Evolutionary conservation across 1,140 invertebrate species (phyloP).

Genomic region (Bombus waltoni): DNA sequence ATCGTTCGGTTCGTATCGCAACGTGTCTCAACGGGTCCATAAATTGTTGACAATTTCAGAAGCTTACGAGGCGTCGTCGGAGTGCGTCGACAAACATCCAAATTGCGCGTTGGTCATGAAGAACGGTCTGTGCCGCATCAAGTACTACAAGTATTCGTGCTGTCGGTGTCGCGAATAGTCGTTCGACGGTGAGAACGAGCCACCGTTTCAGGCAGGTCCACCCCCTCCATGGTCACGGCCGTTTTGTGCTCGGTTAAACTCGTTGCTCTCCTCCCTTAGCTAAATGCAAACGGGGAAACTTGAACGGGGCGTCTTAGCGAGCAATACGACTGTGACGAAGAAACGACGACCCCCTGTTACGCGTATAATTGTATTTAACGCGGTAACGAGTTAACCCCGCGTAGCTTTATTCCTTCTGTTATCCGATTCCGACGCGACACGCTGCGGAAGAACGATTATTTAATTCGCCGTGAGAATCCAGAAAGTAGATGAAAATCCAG

Average conservation of each 20-base stretch:
- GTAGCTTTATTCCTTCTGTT: slow-evolving; percentile 33
- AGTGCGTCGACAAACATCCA: slow-evolving; percentile 89
- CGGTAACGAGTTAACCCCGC: slow-evolving; percentile 1
- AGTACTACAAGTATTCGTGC: slow-evolving; percentile 91
- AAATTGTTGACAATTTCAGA: slow-evolving; percentile 64
- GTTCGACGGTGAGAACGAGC: not conserved
- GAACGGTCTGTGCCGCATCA: slow-evolving; percentile 90
- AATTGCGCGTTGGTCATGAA: slow-evolving; percentile 91
- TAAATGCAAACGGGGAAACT: not conserved
- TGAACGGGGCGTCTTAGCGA: slow-evolving; percentile 15
- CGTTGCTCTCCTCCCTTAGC: not conserved
- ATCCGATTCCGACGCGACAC: too few relatives aligned
- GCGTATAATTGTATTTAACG: slow-evolving; percentile 55
- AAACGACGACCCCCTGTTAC: slow-evolving; percentile 28
- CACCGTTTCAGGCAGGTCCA: slow-evolving; percentile 2
- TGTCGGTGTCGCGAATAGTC: slow-evolving; percentile 84
- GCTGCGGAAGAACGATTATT: slow-evolving; percentile 2
- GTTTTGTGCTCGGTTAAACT: slow-evolving; percentile 10
- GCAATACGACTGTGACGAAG: slow-evolving; percentile 49
- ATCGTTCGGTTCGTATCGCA: not conserved
- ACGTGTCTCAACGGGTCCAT: not conserved
- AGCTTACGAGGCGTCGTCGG: slow-evolving; percentile 61
- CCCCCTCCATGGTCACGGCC: not conserved
- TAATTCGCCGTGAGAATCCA: not conserved
- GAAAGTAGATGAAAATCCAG: slow-evolving; percentile 10